Percentiles rank a stretch among this genome's conserved stretches.
Evolutionary conservation across 2,888 invertebrate species (phyloP).

Genomic region (Temnothorax unifasciatus): DNA sequence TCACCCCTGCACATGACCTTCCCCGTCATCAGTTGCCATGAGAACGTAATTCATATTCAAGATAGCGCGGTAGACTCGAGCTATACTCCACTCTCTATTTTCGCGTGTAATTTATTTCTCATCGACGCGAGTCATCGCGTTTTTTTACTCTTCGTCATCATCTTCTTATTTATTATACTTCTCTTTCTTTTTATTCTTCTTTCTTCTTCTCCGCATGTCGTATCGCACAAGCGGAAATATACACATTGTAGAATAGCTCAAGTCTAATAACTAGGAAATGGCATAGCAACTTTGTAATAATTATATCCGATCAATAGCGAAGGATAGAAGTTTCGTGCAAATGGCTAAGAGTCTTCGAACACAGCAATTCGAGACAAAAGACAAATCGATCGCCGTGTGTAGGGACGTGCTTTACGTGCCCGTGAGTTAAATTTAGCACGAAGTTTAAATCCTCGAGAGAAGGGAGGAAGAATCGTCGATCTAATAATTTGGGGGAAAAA

Average conservation of each 20-base stretch:
- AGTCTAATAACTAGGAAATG: slow-evolving; percentile 18
- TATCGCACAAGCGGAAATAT: background rate
- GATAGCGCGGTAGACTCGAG: slow-evolving; percentile 17
- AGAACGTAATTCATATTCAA: slow-evolving; percentile 42
- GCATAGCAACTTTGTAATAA: slow-evolving; percentile 5
- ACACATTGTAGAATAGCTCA: slow-evolving; percentile 3
- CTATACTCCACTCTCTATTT: slow-evolving; percentile 10
- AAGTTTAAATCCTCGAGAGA: slow-evolving; percentile 2
- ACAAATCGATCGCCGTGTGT: slow-evolving; percentile 37
- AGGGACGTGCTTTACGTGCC: slow-evolving; percentile 36
- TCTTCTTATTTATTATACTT: background rate
- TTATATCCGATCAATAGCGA: slow-evolving; percentile 42
- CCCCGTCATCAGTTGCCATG: slow-evolving; percentile 36
- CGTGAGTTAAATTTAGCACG: slow-evolving; percentile 53
- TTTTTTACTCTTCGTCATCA: background rate
- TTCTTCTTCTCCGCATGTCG: background rate
- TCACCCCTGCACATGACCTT: slow-evolving; percentile 51
- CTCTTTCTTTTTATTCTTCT: background rate
- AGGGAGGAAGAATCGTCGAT: background rate
- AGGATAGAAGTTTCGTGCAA: slow-evolving; percentile 16
- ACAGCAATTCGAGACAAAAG: slow-evolving; percentile 28
- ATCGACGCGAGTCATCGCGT: slow-evolving; percentile 19
- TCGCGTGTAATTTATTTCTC: slow-evolving; percentile 43
- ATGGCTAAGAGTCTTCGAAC: slow-evolving; percentile 8
- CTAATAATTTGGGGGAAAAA: background rate